Conservation (phyloP, 2,113 vertebrate genomes). For the Paradisaea rubra region DNA sequence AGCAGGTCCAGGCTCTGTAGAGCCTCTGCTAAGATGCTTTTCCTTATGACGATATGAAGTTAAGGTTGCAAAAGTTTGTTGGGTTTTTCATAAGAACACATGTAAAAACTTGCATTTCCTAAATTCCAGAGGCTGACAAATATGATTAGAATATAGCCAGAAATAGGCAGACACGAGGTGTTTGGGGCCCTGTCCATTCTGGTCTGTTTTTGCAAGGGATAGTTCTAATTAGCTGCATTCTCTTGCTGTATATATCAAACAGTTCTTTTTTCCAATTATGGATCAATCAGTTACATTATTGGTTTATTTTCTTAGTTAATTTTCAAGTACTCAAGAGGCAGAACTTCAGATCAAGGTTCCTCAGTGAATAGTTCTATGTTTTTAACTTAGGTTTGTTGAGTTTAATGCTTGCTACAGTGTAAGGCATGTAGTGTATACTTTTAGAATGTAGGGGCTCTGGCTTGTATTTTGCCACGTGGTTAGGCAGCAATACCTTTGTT, state of each 20-base stretch:
- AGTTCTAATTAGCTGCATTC: background rate
- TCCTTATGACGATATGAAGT: background rate
- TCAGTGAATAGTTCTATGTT: background rate
- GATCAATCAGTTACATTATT: background rate
- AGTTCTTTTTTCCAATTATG: background rate
- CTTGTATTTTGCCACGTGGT: background rate
- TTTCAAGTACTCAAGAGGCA: background rate
- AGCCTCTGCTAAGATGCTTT: background rate
- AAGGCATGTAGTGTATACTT: background rate
- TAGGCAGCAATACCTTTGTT: background rate
- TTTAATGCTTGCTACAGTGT: background rate
- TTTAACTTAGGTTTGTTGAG: background rate
- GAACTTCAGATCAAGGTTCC: background rate
- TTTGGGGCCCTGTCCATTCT: background rate
- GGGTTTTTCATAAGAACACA: background rate
- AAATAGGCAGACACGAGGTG: background rate
- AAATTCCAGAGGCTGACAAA: background rate
- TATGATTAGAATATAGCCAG: background rate
- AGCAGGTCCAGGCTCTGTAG: background rate
- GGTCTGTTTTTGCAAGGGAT: background rate
- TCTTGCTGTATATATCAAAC: background rate
- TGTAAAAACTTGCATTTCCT: background rate
- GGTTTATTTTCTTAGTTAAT: background rate
- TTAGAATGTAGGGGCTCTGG: background rate
- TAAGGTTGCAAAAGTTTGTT: background rate